These are phyloP conservation scores for Phalacrocorax pelagicus DNA, from an alignment of 2,113 vertebrate genomes.

Conservation along the genomic window DNA sequence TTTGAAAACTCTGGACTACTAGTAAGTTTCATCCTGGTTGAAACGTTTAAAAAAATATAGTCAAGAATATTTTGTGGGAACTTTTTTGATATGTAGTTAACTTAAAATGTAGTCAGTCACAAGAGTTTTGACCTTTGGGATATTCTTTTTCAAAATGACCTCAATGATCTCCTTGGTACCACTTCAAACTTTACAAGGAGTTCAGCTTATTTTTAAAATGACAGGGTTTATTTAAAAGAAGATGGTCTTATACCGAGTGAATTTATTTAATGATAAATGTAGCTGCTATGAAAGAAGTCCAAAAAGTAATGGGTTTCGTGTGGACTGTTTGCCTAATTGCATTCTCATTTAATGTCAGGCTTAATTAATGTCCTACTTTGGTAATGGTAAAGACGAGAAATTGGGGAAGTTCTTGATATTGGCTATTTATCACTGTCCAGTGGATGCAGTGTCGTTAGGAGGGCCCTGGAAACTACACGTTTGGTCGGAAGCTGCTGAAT, in stretches of 20 bases:
- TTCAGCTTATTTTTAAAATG: background rate
- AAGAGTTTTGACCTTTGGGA: background rate
- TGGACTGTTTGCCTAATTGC: constrained; percentile 27
- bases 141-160: background rate
- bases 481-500: background rate
- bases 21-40: background rate
- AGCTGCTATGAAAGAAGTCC: background rate
- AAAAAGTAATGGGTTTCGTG: background rate
- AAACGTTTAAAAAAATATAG: background rate
- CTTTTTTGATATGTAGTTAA: background rate
- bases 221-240: background rate
- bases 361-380: constrained; percentile 30
- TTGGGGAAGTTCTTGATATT: background rate
- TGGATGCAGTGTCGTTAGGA: background rate
- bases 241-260: background rate
- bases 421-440: background rate
- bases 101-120: background rate
- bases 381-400: background rate
- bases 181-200: background rate
- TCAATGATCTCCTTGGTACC: background rate
- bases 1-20: background rate
- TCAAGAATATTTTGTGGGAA: background rate
- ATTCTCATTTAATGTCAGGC: constrained; percentile 24
- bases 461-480: background rate
- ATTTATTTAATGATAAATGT: constrained; percentile 13